Evolutionary conservation across 2,113 vertebrate species (phyloP), one percentile per base, ranked within the genome.

Genomic region (Nettapus auritus): DNA sequence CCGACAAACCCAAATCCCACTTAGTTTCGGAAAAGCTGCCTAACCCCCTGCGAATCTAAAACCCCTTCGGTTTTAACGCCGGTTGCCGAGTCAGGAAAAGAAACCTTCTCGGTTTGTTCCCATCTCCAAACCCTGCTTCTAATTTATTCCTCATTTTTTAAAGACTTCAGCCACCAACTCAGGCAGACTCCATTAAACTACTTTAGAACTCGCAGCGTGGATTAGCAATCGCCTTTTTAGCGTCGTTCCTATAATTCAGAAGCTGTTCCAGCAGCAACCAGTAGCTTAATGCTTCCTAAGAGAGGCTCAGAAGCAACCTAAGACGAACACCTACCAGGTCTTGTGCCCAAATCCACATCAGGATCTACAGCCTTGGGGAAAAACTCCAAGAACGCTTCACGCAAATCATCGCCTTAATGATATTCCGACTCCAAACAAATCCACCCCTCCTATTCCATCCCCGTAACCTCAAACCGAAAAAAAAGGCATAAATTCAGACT

Each of bases 251-350:
- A 3, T 28, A 67, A 70, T 3, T 46, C 34, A 52, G 50, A n/a
- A 46, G 70, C 33, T 23, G 50, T 29, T 44, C 20, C 79, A 86
- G 71, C 56, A 57, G 34, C 0, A 3, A 67, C 48, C 31, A 21
- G 8, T 5, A 40, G n/a, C 48, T 25, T 25, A 82, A 80, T 1
- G 3, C 40, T 28, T 34, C 62, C 5, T 0, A 28, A 6, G 4
- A 57, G 29, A 4, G 25, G 36, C 44, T 38, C 57, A 90, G 62
- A 46, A 81, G 29, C 13, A 40, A 56, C 0, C 0, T 2, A 5
- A 66, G 8, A 5, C 48, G 59, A 90, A 8, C 22, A 57, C 57
- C 28, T 67, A 40, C 4, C 19, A 40, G 40, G 34, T 38, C 42
- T 15, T n/a, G 9, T 25, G 15, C 42, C 33, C 16, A 62, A 88